Percentiles rank a stretch among this genome's conserved stretches.
Conservation (phyloP, 2,888 invertebrate species). For the Rotaria socialis region DNA sequence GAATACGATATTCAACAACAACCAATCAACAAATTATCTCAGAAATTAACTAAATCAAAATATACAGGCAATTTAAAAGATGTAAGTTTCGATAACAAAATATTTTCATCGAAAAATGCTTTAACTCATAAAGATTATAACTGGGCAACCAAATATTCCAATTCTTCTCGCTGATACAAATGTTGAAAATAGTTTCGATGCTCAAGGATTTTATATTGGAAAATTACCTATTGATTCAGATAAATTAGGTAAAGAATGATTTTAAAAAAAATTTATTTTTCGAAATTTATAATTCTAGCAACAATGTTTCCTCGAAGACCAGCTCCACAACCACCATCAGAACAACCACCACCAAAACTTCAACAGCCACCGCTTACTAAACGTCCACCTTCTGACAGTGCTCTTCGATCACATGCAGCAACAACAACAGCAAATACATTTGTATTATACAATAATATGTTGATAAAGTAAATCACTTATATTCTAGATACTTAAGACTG, state of each 20-base stretch:
- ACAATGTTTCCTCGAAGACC: background rate
- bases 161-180: background rate
- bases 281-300: background rate
- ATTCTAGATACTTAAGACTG: background rate
- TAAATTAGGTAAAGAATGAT: background rate
- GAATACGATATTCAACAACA: background rate
- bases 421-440: slow-evolving; percentile 8
- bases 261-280: background rate
- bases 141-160: background rate
- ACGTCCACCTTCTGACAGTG: background rate
- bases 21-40: background rate
- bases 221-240: background rate
- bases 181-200: background rate
- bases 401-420: background rate
- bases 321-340: background rate
- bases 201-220: background rate
- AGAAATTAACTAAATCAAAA: slow-evolving; percentile 12
- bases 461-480: background rate
- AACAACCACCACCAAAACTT: background rate
- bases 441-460: background rate
- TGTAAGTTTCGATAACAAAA: background rate
- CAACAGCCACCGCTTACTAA: background rate
- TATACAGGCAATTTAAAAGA: slow-evolving; percentile 10
- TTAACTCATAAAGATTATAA: background rate
- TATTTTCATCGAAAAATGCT: background rate